Conservation (phyloP, 2,888 invertebrate genomes). For the Lordiphosa fenestrarum region DNA sequence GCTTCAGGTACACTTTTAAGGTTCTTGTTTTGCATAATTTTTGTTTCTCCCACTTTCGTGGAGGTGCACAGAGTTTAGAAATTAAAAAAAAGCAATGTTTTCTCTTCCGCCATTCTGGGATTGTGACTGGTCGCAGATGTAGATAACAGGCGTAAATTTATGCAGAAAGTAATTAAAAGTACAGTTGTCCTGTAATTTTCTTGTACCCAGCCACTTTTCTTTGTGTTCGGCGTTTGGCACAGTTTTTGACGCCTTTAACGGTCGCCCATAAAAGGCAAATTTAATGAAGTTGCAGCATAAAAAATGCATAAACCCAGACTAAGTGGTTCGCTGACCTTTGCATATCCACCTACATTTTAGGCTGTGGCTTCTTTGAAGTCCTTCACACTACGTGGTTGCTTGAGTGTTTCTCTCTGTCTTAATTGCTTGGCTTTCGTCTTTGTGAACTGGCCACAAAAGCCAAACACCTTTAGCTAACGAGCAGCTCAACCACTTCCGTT, state of each 20-base stretch:
- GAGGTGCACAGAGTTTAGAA: background rate
- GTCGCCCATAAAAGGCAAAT: constrained; percentile 55
- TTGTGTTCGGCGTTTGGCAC: constrained; percentile 12
- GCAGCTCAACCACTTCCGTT: constrained; percentile 8
- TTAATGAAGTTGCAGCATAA: constrained; percentile 66
- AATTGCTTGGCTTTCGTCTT: constrained; percentile 37
- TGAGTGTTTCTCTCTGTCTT: constrained; percentile 33
- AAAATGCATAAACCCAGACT: constrained; percentile 48
- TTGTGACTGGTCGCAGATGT: background rate
- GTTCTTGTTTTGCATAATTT: background rate
- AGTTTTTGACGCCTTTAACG: constrained; percentile 50
- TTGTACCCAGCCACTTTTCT: constrained; percentile 5
- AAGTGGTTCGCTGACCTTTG: constrained; percentile 34
- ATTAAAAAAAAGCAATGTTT: background rate
- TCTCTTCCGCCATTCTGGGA: background rate
- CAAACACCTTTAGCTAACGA: constrained; percentile 49
- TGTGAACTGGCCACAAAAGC: constrained; percentile 34
- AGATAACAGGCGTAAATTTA: constrained; percentile 65
- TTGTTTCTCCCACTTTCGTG: background rate
- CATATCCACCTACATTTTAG: constrained; percentile 6
- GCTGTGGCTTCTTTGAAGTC: constrained; percentile 1
- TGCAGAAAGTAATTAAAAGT: constrained; percentile 70
- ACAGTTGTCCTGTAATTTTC: constrained; percentile 48
- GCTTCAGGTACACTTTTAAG: constrained; percentile 4
- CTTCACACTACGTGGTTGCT: constrained; percentile 19